Evolutionary conservation across 1,140 invertebrate species (phyloP).

Genomic region (Heterodera schachtii): DNA sequence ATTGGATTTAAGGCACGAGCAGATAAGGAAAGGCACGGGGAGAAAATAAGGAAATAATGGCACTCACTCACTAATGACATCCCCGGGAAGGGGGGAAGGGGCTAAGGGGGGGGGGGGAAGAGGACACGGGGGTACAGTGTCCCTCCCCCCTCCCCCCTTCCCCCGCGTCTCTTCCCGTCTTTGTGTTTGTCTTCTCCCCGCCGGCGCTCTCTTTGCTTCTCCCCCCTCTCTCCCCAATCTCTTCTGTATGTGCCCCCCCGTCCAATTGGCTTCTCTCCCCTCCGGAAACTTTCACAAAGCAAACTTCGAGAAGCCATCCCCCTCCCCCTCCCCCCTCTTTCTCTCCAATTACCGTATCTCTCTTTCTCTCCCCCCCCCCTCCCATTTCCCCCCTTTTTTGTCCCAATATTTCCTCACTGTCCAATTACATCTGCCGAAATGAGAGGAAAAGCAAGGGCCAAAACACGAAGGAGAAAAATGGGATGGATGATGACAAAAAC

Average conservation of each 20-base stretch:
- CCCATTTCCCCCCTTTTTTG: neutral
- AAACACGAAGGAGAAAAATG: neutral
- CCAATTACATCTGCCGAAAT: neutral
- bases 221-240: neutral
- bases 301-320: neutral
- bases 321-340: neutral
- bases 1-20: neutral
- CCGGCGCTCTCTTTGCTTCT: neutral
- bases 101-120: no score
- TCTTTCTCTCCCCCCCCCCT: neutral
- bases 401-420: slow-evolving; percentile 4
- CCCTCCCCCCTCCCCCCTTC: neutral
- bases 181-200: neutral
- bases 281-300: neutral
- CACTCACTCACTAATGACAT: neutral
- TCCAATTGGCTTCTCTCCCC: neutral
- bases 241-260: neutral
- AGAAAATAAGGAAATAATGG: neutral
- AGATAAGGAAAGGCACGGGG: neutral
- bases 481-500: neutral
- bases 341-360: neutral
- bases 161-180: neutral
- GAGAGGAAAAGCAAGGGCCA: neutral
- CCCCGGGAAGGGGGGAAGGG: no score
- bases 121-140: neutral